Evolutionary conservation across 2,888 invertebrate genomes (phyloP).

Genomic region (Vesta saturnalis): DNA sequence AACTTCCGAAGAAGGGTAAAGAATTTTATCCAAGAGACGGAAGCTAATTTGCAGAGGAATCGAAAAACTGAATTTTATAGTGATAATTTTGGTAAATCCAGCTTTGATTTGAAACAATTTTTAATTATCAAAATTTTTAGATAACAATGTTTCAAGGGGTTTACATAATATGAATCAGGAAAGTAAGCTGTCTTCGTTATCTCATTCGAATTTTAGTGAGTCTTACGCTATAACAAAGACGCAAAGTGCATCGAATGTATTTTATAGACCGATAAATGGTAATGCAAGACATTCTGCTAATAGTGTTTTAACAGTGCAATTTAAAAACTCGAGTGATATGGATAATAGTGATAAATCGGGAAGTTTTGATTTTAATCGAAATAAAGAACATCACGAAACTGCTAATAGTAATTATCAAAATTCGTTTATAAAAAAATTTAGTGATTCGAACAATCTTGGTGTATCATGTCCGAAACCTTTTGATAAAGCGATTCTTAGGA

Average conservation of each 20-base stretch:
- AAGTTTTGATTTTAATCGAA: conserved; percentile 44
- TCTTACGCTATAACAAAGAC: conserved; percentile 56
- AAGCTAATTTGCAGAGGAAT: conserved; percentile 69
- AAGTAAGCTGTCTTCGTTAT: conserved; percentile 13
- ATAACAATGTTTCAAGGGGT: conserved; percentile 18
- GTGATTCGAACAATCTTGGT: conserved; percentile 37
- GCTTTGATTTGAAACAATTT: conserved; percentile 1
- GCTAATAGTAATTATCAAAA: conserved; percentile 33
- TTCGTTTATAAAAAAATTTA: conserved; percentile 38
- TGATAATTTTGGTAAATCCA: conserved; percentile 39
- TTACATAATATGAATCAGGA: conserved; percentile 27
- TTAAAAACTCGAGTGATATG: conserved; percentile 39
- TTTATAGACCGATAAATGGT: conserved; percentile 47
- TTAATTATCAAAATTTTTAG: conserved; percentile 11
- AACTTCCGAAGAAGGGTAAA: conserved; percentile 72
- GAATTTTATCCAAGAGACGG: conserved; percentile 80
- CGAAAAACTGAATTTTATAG: conserved; percentile 46
- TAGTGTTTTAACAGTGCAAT: conserved; percentile 51
- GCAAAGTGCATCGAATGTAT: conserved; percentile 60
- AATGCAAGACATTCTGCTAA: conserved; percentile 44
- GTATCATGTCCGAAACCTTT: conserved; percentile 34
- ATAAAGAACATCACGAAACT: conserved; percentile 40
- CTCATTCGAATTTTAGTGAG: conserved; percentile 29
- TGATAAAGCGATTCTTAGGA: conserved; percentile 44
- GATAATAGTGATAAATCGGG: conserved; percentile 27